Percentiles rank a stretch among this genome's conserved stretches.
These are phyloP conservation scores for Drosophila picticornis DNA, from an alignment of 2,888 invertebrate species.

Conservation along the genomic window DNA sequence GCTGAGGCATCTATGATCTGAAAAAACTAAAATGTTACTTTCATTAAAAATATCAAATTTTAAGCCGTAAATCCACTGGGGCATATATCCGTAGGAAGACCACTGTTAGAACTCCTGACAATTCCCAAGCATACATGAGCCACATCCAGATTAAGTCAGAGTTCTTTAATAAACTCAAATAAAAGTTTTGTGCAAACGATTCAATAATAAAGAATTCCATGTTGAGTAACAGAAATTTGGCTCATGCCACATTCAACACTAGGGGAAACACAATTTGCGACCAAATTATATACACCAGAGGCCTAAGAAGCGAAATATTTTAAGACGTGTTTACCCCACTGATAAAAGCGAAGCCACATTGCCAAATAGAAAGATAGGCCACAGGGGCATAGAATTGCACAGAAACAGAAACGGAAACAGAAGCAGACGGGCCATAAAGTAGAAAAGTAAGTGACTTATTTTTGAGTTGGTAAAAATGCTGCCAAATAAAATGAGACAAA, in stretches of 20 bases:
- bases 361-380: slow-evolving; percentile 59
- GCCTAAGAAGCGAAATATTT: slow-evolving; percentile 40
- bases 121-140: slow-evolving; percentile 44
- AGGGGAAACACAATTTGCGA: slow-evolving; percentile 49
- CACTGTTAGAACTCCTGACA: slow-evolving; percentile 46
- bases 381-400: slow-evolving; percentile 32
- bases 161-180: slow-evolving; percentile 62
- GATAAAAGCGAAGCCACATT: slow-evolving; percentile 39
- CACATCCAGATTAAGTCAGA: slow-evolving; percentile 33
- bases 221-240: slow-evolving; percentile 11
- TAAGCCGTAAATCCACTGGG: neutral
- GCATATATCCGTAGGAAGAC: slow-evolving; percentile 14
- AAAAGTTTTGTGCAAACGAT: slow-evolving; percentile 55
- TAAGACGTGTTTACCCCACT: slow-evolving; percentile 40
- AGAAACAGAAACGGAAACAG: slow-evolving; percentile 1
- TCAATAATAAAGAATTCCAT: slow-evolving; percentile 49
- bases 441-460: slow-evolving; percentile 60
- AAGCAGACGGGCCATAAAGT: slow-evolving; percentile 39
- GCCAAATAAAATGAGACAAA: slow-evolving; percentile 61
- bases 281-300: slow-evolving; percentile 54
- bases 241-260: slow-evolving; percentile 13
- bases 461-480: slow-evolving; percentile 49
- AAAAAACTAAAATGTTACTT: neutral
- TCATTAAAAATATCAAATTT: neutral
- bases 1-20: neutral